Evolutionary conservation across 2,888 invertebrate species (phyloP).

Genomic region (Brachypalpus laphriformis): DNA sequence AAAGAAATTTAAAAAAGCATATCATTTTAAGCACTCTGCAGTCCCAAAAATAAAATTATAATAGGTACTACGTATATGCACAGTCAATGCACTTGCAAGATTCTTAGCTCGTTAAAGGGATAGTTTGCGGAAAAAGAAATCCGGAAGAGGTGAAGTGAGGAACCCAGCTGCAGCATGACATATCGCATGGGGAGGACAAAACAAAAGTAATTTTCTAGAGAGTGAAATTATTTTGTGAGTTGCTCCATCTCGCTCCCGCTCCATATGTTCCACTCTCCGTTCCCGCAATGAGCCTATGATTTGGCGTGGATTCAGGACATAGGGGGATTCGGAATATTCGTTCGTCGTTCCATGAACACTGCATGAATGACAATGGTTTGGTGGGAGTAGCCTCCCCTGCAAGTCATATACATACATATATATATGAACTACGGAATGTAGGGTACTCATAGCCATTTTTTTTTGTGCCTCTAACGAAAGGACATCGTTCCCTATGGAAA

Average conservation of each 20-base stretch:
- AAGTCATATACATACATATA: slow-evolving; percentile 31
- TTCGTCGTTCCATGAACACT: slow-evolving; percentile 28
- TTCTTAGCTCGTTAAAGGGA: slow-evolving; percentile 35
- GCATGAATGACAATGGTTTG: slow-evolving; percentile 58
- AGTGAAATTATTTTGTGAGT: slow-evolving; percentile 63
- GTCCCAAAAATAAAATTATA: too few relatives aligned
- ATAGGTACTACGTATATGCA: too few relatives aligned
- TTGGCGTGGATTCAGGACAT: slow-evolving; percentile 66
- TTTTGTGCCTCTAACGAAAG: slow-evolving; percentile 60
- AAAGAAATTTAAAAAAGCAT: neutral
- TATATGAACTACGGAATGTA: slow-evolving; percentile 39
- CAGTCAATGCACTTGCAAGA: slow-evolving; percentile 20
- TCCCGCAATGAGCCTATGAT: slow-evolving; percentile 53
- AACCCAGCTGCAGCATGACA: slow-evolving; percentile 8
- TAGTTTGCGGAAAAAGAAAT: slow-evolving; percentile 69
- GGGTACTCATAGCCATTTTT: slow-evolving; percentile 40
- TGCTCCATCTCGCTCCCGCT: neutral
- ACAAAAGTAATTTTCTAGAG: slow-evolving; percentile 32
- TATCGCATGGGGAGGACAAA: neutral
- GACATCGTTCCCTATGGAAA: slow-evolving; percentile 72
- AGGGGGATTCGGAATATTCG: slow-evolving; percentile 32
- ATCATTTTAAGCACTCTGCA: neutral
- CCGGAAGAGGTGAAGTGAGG: slow-evolving; percentile 56
- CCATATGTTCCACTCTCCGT: slow-evolving; percentile 18
- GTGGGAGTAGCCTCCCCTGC: slow-evolving; percentile 41